A percentile compares a stretch with the other conserved stretches of the same genome.
phyloP scores from a whole-genome alignment of 53 echinoderm and acorn worm genomes.

The Mesocentrotus franciscanus region DNA sequence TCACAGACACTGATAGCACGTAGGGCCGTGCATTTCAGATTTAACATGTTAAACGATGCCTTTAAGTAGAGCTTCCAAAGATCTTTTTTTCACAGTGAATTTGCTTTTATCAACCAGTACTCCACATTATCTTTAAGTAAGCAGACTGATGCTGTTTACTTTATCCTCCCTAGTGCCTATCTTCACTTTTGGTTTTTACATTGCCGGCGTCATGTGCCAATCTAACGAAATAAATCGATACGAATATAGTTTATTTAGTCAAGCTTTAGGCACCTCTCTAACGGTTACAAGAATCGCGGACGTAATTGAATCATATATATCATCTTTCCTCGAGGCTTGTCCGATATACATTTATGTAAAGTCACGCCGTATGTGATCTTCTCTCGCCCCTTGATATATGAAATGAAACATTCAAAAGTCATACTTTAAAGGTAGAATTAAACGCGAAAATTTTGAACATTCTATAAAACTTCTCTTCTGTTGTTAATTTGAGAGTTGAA shows the following conservation, averaged over 20 bases:
- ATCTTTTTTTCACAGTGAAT: too few relatives aligned
- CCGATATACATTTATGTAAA: conserved; percentile 11
- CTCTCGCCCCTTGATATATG: background rate
- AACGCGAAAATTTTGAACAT: too few relatives aligned
- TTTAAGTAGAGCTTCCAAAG: too few relatives aligned
- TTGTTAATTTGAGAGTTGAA: too few relatives aligned
- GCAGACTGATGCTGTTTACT: background rate
- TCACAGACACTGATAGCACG: too few relatives aligned
- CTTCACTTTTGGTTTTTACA: background rate
- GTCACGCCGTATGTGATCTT: background rate
- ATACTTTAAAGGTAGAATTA: too few relatives aligned
- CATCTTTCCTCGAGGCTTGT: background rate
- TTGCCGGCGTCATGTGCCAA: background rate
- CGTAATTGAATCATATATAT: background rate
- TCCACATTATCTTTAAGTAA: background rate
- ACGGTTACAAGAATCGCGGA: background rate
- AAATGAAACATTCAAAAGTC: too few relatives aligned
- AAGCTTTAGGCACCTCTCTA: conserved; percentile 15
- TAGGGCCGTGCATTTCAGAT: too few relatives aligned
- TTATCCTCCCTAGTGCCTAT: background rate
- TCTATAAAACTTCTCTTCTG: too few relatives aligned
- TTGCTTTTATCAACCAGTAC: too few relatives aligned
- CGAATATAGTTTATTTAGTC: conserved; percentile 10
- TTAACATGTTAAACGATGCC: too few relatives aligned
- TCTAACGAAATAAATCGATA: conserved; percentile 31